Evolutionary conservation across 2,888 invertebrate genomes (phyloP).

Genomic region (Entomobrya proxima): DNA sequence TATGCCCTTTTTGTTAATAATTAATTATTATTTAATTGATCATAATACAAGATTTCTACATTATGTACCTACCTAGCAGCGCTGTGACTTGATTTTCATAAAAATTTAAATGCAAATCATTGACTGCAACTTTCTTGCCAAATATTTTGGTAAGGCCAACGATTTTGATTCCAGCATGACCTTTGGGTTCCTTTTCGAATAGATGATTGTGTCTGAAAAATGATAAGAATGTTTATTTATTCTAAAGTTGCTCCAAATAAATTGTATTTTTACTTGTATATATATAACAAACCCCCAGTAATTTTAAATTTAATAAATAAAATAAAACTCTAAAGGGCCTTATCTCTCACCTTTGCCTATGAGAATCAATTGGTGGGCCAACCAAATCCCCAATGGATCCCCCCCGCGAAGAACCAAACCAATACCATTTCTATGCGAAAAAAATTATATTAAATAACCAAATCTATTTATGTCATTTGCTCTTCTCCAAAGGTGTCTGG

Average conservation of each 20-base stretch:
- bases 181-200: conserved; percentile 79
- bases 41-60: no score
- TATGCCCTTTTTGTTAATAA: no score
- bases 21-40: no score
- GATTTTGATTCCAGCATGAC: conserved; percentile 80
- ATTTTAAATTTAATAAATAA: no score
- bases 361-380: not conserved
- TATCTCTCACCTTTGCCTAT: not conserved
- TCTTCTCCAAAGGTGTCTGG: no score
- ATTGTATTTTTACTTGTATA: no score
- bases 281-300: no score
- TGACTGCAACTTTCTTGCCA: conserved; percentile 81
- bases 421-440: conserved; percentile 18
- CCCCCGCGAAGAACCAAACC: not conserved
- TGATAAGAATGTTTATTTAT: not conserved
- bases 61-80: no score
- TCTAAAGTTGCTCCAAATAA: no score
- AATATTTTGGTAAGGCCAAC: conserved; percentile 81
- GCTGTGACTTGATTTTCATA: conserved; percentile 90
- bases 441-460: not conserved
- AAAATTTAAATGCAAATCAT: conserved; percentile 85
- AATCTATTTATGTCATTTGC: no score
- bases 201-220: conserved; percentile 76
- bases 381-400: not conserved
- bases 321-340: no score